Percentiles rank a stretch among this genome's conserved stretches.
These are phyloP conservation scores for Embiotoca jacksoni DNA, from an alignment of 2,113 vertebrate species.

Conservation along the genomic window DNA sequence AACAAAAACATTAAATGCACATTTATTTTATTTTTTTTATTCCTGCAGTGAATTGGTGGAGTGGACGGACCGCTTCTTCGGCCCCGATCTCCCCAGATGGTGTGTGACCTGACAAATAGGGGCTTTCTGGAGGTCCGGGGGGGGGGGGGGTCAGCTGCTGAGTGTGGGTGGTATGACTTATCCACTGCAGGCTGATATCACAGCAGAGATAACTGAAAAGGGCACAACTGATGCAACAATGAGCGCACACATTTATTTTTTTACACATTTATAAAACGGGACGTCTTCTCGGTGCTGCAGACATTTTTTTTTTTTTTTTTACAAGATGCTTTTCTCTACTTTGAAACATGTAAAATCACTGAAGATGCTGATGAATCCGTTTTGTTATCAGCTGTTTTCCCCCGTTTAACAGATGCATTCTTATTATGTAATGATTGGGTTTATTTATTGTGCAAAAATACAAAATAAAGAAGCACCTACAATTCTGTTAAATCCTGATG, in stretches of 20 bases:
- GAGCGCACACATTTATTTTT: neutral
- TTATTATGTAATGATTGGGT: too few species aligned
- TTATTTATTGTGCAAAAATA: too few species aligned
- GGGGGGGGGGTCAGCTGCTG: constrained; percentile 51
- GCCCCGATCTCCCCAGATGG: constrained; percentile 50
- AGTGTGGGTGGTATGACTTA: constrained; percentile 58
- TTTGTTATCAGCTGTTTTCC: too few species aligned
- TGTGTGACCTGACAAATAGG: constrained; percentile 72
- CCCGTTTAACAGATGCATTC: too few species aligned
- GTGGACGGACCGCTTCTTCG: constrained; percentile 28
- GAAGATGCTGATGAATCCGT: too few species aligned
- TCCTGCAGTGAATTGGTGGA: constrained; percentile 53
- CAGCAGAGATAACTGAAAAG: neutral
- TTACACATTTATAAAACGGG: neutral
- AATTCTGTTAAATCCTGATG: too few species aligned
- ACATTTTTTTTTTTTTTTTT: too few species aligned
- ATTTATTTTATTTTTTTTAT: neutral
- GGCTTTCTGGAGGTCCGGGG: constrained; percentile 65
- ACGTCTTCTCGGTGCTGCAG: too few species aligned
- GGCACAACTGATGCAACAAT: too few species aligned
- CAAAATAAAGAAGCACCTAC: too few species aligned
- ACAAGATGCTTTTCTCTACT: neutral
- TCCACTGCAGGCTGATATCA: neutral
- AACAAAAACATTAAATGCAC: neutral
- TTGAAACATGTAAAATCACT: too few species aligned